Conservation (phyloP, 2,888 invertebrate genomes). For the Lagria hirta region DNA sequence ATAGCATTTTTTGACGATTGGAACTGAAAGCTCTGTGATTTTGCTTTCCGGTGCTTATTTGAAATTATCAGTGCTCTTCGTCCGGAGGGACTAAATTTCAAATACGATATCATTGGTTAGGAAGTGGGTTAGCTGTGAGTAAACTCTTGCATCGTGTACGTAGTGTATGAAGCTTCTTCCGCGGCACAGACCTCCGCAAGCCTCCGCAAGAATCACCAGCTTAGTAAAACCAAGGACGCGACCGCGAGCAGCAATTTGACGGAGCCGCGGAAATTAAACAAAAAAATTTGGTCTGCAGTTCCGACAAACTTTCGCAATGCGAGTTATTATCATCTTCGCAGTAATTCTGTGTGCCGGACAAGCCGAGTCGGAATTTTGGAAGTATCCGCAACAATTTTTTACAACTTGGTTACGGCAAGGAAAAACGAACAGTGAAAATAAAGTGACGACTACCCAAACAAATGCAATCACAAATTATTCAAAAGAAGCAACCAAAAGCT, state of each 20-base stretch:
- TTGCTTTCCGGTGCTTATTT: constrained; percentile 10
- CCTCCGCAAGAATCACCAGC: constrained; percentile 45
- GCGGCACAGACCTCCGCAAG: constrained; percentile 50
- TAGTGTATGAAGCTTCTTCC: constrained; percentile 50
- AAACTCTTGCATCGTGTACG: constrained; percentile 44
- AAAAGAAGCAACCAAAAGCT: constrained; percentile 12
- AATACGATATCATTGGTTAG: constrained; percentile 50
- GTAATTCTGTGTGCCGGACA: constrained; percentile 42
- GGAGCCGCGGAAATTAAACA: constrained; percentile 36
- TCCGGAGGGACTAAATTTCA: constrained; percentile 31
- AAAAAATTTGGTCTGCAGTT: constrained; percentile 32
- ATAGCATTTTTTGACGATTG: background rate
- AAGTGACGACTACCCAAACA: constrained; percentile 23
- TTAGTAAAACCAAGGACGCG: constrained; percentile 41
- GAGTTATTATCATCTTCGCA: constrained; percentile 37
- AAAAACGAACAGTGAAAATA: constrained; percentile 38
- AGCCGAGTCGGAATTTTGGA: constrained; percentile 47
- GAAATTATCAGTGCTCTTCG: too few species aligned
- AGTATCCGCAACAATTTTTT: constrained; percentile 45
- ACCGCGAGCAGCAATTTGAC: constrained; percentile 33
- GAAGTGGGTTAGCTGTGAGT: constrained; percentile 53
- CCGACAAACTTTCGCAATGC: constrained; percentile 35
- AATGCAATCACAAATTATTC: constrained; percentile 25
- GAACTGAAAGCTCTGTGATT: constrained; percentile 3
- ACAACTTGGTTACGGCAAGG: constrained; percentile 47